A percentile compares a stretch with the other conserved stretches of the same genome.
Evolutionary conservation across 2,113 vertebrate species (phyloP).

Genomic region (Bambusicola thoracicus): DNA sequence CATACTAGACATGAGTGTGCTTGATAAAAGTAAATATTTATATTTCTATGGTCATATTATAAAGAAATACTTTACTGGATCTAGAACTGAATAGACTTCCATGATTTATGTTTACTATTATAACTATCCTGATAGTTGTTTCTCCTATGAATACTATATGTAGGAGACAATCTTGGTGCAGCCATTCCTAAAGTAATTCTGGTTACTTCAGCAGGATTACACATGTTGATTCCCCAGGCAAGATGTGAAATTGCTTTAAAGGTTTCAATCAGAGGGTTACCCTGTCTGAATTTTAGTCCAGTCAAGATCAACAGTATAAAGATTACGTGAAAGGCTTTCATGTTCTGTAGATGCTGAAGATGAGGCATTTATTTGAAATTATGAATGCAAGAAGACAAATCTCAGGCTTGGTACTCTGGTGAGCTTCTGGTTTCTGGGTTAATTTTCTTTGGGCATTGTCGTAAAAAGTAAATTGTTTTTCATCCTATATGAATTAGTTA

Average conservation of each 20-base stretch:
- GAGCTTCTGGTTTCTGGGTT: too few species aligned
- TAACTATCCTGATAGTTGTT: neutral
- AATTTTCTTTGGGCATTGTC: too few species aligned
- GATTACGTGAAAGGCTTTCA: too few species aligned
- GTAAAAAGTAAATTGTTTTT: too few species aligned
- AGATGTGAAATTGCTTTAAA: neutral
- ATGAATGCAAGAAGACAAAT: too few species aligned
- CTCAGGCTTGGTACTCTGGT: too few species aligned
- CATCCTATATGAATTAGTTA: too few species aligned
- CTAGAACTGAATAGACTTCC: neutral
- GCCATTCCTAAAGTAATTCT: neutral
- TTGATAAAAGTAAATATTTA: neutral
- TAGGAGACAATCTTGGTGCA: neutral
- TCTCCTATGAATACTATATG: neutral
- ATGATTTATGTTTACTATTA: neutral
- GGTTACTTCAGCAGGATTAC: neutral
- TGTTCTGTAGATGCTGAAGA: too few species aligned
- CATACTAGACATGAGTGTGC: neutral
- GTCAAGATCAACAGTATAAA: too few species aligned
- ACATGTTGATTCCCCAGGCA: rapidly evolving
- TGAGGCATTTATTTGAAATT: too few species aligned
- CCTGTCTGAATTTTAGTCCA: too few species aligned
- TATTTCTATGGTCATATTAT: neutral
- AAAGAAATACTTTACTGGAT: neutral
- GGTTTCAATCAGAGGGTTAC: too few species aligned